Conservation (phyloP, 2,888 invertebrate genomes). For the Ganaspis brasiliensis region DNA sequence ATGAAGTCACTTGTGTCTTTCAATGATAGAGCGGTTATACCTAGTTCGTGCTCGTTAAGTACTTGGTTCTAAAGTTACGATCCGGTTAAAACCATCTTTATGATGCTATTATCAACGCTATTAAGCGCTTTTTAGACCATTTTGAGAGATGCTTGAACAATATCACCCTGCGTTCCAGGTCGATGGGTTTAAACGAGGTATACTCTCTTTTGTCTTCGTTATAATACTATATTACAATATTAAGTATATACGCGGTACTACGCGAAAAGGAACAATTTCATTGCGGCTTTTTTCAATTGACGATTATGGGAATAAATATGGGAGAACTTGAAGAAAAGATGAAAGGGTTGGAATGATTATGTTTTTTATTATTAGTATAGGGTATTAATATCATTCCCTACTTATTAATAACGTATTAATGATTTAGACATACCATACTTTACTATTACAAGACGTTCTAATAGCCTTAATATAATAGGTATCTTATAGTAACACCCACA, state of each 20-base stretch:
- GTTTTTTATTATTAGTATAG: too few species aligned
- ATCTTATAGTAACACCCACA: too few species aligned
- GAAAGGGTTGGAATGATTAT: too few species aligned
- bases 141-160: slow-evolving; percentile 55
- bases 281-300: too few species aligned
- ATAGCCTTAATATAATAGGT: too few species aligned
- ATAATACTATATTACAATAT: not conserved
- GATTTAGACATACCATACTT: too few species aligned
- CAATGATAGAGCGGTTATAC: slow-evolving; percentile 38
- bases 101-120: slow-evolving; percentile 62
- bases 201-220: slow-evolving; percentile 27
- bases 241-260: not conserved
- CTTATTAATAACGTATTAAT: too few species aligned
- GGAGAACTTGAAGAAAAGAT: too few species aligned
- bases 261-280: too few species aligned
- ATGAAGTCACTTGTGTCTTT: slow-evolving; percentile 30
- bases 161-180: slow-evolving; percentile 29
- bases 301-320: too few species aligned
- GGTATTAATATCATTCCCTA: too few species aligned
- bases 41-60: slow-evolving; percentile 47
- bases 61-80: slow-evolving; percentile 59
- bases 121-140: slow-evolving; percentile 60
- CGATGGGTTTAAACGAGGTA: slow-evolving; percentile 28
- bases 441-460: too few species aligned
- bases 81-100: slow-evolving; percentile 60